Conservation (phyloP, 2,888 invertebrate species). For the Antheraea yamamai region DNA sequence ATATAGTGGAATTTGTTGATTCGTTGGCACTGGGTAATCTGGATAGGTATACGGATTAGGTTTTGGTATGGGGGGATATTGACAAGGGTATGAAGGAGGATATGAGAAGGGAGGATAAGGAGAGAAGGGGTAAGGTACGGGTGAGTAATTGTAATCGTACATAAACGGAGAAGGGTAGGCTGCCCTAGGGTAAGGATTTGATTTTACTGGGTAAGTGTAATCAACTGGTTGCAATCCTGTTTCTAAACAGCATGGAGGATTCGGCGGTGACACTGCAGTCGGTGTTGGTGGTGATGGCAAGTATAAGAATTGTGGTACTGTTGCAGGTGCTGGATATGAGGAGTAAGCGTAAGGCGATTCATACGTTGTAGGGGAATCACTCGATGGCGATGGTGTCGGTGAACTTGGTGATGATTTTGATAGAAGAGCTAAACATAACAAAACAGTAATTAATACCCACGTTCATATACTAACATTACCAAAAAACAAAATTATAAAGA, state of each 20-base stretch:
- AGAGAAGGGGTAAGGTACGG: conserved; percentile 29
- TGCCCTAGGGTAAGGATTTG: conserved; percentile 35
- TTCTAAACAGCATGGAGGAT: conserved; percentile 35
- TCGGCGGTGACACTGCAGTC: conserved; percentile 35
- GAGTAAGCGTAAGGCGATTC: conserved; percentile 43
- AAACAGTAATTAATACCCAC: conserved; percentile 1
- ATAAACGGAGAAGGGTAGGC: conserved; percentile 36
- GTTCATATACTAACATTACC: neutral
- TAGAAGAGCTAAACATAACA: conserved; percentile 30
- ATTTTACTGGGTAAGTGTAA: conserved; percentile 33
- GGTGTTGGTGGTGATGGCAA: conserved; percentile 41
- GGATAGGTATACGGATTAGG: conserved; percentile 24
- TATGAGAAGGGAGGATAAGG: conserved; percentile 33
- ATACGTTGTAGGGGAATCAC: conserved; percentile 37
- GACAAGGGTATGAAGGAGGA: conserved; percentile 26
- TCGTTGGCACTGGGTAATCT: conserved; percentile 20
- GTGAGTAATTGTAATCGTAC: conserved; percentile 34
- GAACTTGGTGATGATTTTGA: conserved; percentile 30
- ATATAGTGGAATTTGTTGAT: conserved; percentile 22
- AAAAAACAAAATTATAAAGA: neutral
- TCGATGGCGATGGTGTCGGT: conserved; percentile 33
- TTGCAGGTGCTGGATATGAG: conserved; percentile 30
- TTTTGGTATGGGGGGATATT: conserved; percentile 27
- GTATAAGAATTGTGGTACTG: conserved; percentile 51
- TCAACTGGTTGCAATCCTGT: conserved; percentile 35